Evolutionary conservation across 1,140 invertebrate species (phyloP), one percentile per base, ranked within the genome.

Genomic region (Drosophila nasuta): DNA sequence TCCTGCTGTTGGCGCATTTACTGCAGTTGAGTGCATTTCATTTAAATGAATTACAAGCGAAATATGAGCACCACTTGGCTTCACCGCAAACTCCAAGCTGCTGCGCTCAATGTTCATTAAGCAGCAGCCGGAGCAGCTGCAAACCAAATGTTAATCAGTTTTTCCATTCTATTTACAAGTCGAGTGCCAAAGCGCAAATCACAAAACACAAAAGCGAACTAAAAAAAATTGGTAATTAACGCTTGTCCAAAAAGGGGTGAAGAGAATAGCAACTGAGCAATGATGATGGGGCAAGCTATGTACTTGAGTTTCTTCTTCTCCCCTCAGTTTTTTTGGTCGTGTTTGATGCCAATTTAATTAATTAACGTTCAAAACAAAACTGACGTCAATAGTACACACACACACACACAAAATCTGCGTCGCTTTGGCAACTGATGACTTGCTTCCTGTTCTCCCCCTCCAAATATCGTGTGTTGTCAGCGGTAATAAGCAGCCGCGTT

Each of bases 11-110:
- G 20, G 4, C 69, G 75, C 71, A 87, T 82, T 82, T 79, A 63
- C 56, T 76, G 74, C 82, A 79, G 85, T 83, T 88, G 80, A 88
- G 83, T 89, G 85, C 85, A 88, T 83, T 82, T 89, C 77, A 75
- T 88, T 88, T 89, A 80, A 89, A 88, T 89, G 80, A 88, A 88
- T 88, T 87, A 88, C 80, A 83, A 81, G 85, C 80, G 59, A 89
- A 88, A 88, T 88, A 89, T 88, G 69, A 89, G 60, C 58, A 69
- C 57, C 57, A 54, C 45, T 68, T 73, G 48, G 28, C 13, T 35
- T 0, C 6, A 56, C 51, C 48, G 33, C 57, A 46, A 78, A 51
- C 60, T 48, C 52, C 41, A 30, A 17, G 38, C 5, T 28, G 10
- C 10, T 60, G 8, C 11, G 48, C 48, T 65, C 38, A 75, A 52